Conservation (phyloP, 2,888 invertebrate genomes). For the Pardosa pseudoannulata region DNA sequence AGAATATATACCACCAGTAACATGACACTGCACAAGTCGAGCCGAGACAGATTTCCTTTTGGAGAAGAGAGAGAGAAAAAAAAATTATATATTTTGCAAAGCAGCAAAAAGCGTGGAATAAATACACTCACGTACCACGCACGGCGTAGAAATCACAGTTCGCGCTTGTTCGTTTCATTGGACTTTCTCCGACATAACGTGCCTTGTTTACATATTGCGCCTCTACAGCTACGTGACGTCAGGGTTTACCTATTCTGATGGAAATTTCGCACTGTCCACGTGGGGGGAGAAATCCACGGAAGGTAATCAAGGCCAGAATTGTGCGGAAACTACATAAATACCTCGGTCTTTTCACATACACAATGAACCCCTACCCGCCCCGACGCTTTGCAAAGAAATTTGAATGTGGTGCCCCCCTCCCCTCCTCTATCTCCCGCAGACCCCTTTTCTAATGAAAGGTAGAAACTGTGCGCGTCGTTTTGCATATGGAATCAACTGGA, state of each 20-base stretch:
- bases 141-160: background rate
- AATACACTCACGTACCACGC: conserved; percentile 60
- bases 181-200: conserved; percentile 45
- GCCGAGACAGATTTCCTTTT: too few species aligned
- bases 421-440: too few species aligned
- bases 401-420: conserved; percentile 31
- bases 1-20: too few species aligned
- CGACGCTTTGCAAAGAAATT: conserved; percentile 21
- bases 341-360: conserved; percentile 53
- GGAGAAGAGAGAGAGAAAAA: too few species aligned
- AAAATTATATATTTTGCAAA: too few species aligned
- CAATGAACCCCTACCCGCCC: conserved; percentile 39
- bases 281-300: conserved; percentile 29
- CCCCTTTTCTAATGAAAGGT: conserved; percentile 64
- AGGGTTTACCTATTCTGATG: conserved; percentile 69
- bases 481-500: conserved; percentile 64
- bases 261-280: conserved; percentile 51
- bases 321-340: conserved; percentile 71
- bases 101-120: background rate
- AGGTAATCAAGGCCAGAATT: conserved; percentile 70
- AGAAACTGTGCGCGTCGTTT: conserved; percentile 40
- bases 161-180: conserved; percentile 50
- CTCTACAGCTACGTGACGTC: conserved; percentile 44
- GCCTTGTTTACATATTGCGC: conserved; percentile 68
- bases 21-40: too few species aligned